Conservation (phyloP, 2,797 vertebrate genomes). For the Tadarida brasiliensis region DNA sequence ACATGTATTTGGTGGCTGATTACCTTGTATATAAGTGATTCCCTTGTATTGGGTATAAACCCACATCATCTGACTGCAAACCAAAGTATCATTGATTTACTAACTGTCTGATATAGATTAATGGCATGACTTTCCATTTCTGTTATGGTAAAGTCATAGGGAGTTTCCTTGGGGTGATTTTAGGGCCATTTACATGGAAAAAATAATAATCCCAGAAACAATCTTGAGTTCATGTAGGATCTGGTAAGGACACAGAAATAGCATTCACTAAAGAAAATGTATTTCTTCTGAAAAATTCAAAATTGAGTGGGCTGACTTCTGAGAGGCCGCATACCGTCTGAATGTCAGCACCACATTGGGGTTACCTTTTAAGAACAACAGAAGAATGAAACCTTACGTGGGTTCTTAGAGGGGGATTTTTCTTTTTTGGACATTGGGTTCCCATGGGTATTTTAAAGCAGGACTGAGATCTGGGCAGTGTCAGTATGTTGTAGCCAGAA, state of each 20-base stretch:
- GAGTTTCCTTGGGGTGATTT: neutral
- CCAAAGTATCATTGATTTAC: neutral
- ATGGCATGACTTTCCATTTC: neutral
- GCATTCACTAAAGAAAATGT: neutral
- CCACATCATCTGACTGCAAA: neutral
- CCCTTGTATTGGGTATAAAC: neutral
- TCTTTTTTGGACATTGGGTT: neutral
- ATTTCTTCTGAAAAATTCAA: slow-evolving; percentile 23
- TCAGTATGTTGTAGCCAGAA: neutral
- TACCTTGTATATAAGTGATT: neutral
- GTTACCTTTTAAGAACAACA: neutral
- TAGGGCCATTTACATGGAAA: neutral
- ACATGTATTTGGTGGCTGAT: neutral
- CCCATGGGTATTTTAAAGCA: neutral
- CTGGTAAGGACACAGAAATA: neutral
- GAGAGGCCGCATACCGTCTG: neutral
- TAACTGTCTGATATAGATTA: slow-evolving; percentile 1
- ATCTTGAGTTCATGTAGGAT: neutral
- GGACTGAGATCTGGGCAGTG: neutral
- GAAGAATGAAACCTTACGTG: neutral
- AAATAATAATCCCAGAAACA: neutral
- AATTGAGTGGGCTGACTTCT: neutral
- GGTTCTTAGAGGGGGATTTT: neutral
- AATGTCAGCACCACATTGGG: no score
- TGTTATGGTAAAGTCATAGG: neutral